Base-by-base conservation (phyloP, 2,113 vertebrate genomes). In the Mus pahari region DNA sequence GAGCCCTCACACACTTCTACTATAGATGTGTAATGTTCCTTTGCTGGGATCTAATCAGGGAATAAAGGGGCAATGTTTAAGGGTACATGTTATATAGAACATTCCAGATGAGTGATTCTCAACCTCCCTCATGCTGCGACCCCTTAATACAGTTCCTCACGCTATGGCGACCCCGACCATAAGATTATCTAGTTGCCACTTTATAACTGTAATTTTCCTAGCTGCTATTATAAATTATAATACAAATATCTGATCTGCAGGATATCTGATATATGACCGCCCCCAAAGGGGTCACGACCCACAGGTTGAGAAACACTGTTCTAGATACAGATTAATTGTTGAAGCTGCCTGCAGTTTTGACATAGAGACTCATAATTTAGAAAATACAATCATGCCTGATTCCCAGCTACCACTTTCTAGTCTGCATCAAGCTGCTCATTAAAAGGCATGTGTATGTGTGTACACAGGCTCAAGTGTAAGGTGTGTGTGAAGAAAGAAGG, bases 391-490 rank as follows among this genome's bases (percentile, higher is more conserved):
- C 4, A n/a, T 8, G 58, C 48, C 42, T 7, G 17, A 7, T 36
- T n/a, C 24, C 50, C 64, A 48, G n/a, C 36, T 10, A 55, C 28
- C 28, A 12, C 14, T 14, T 7, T 58, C 9, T 24, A 58, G 13
- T 31, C 0, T 1, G 13, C 77, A 68, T 48, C 17, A 6, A 9
- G 6, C 7, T 24, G 28, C 2, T 26, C 8, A 5, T 31, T 42
- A 17, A 55, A 81, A 26, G 58, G 13, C 53, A 42, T 62, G 24
- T 28, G 81, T 19, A 42, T 62, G 24, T 28, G 81, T 19, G 12
- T 11, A 1, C 0, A 6, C 14, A 31, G 77, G 66, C 33, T 60
- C 22, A 14, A 12, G 53, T 3, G 4, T 10, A 2, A 1, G 68
- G 9, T 19, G 53, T 19, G 53, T 45, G 3, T 58, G 55, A 58